Percentiles rank a stretch among this genome's conserved stretches.
Conservation (phyloP, 2,888 invertebrate species). For the Lutraria lutraria region DNA sequence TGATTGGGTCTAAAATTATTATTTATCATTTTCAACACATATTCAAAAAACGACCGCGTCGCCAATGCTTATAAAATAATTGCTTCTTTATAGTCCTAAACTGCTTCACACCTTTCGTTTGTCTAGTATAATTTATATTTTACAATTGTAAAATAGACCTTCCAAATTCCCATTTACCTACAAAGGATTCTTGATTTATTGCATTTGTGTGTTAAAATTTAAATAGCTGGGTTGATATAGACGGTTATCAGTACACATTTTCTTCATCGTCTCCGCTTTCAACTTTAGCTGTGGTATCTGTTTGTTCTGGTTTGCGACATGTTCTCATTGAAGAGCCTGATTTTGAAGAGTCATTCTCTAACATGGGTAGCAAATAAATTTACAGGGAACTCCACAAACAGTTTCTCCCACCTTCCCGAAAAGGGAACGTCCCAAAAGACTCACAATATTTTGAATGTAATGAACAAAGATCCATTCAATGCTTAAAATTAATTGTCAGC, state of each 20-base stretch:
- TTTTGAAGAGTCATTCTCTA: neutral
- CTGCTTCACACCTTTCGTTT: constrained; percentile 64
- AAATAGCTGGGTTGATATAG: constrained; percentile 57
- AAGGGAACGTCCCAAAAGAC: too few species aligned
- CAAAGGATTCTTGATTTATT: constrained; percentile 66
- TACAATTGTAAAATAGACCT: constrained; percentile 53
- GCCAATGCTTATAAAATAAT: constrained; percentile 54
- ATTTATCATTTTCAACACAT: constrained; percentile 53
- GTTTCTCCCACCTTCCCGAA: too few species aligned
- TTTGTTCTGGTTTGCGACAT: neutral
- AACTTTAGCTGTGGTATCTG: neutral
- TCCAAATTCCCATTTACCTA: constrained; percentile 64
- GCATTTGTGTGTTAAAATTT: constrained; percentile 62
- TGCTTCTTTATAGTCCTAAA: constrained; percentile 57
- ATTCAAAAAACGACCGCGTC: constrained; percentile 34
- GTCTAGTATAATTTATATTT: constrained; percentile 63
- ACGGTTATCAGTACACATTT: constrained; percentile 26
- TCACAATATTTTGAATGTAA: too few species aligned
- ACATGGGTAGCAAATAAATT: neutral
- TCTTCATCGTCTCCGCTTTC: constrained; percentile 31
- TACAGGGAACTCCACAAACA: neutral
- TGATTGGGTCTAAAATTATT: constrained; percentile 53
- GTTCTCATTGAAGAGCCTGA: neutral
- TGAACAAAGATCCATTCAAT: too few species aligned
- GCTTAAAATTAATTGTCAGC: too few species aligned